Percentiles rank a stretch among this genome's conserved stretches.
Conservation (phyloP, 2,113 vertebrate genomes). For the Proterorhinus semilunaris region DNA sequence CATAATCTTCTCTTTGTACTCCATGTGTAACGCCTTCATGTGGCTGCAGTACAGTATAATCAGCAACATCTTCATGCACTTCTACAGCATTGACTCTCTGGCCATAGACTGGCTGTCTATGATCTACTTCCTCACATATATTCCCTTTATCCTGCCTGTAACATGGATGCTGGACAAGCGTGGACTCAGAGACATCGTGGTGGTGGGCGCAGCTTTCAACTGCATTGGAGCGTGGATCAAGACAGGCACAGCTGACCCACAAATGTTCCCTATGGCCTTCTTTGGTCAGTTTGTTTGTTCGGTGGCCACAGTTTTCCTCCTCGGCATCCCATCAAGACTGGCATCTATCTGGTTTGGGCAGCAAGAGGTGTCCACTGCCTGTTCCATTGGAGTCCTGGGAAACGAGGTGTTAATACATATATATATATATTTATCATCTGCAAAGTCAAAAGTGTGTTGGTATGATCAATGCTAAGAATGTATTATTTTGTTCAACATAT, state of each 20-base stretch:
- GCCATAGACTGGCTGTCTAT: constrained; percentile 89
- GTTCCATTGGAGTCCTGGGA: constrained; percentile 85
- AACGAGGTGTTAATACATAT: constrained; percentile 81
- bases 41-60: constrained; percentile 90
- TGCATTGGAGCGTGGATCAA: constrained; percentile 89
- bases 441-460: not conserved
- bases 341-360: constrained; percentile 86
- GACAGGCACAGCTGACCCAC: constrained; percentile 75
- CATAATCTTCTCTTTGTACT: constrained; percentile 82
- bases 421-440: not conserved
- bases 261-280: constrained; percentile 79
- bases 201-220: constrained; percentile 82
- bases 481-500: constrained; percentile 1
- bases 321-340: constrained; percentile 85
- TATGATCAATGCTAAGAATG: too few species aligned
- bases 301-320: constrained; percentile 81
- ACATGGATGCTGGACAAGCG: constrained; percentile 73
- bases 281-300: constrained; percentile 84
- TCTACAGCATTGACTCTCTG: constrained; percentile 77
- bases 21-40: constrained; percentile 87
- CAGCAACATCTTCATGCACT: constrained; percentile 79
- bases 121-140: constrained; percentile 86
- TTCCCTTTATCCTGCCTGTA: constrained; percentile 84
- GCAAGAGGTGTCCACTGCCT: constrained; percentile 84
- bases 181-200: constrained; percentile 80